These are phyloP conservation scores for Babyrousa celebensis DNA, from an alignment of 2,797 vertebrate genomes.

Conservation along the genomic window DNA sequence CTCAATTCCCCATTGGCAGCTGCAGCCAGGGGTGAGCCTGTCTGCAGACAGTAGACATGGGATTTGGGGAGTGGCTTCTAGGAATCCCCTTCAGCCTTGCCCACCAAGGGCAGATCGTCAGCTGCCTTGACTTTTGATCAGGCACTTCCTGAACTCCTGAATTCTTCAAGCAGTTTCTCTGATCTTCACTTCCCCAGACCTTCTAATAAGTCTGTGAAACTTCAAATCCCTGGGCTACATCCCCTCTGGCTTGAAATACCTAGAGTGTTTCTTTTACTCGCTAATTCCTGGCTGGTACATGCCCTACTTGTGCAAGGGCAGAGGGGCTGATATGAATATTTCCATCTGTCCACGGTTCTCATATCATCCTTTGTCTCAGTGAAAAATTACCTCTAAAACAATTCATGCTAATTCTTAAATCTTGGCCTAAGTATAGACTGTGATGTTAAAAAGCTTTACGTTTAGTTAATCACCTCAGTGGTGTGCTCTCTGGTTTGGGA, in stretches of 20 bases:
- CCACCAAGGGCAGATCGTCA: background rate
- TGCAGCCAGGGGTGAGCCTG: background rate
- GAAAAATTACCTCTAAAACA: background rate
- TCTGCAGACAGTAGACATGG: background rate
- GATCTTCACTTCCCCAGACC: background rate
- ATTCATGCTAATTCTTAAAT: background rate
- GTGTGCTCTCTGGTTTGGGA: background rate
- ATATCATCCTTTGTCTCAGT: conserved; percentile 9
- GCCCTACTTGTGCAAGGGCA: too few species aligned
- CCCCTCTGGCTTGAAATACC: background rate
- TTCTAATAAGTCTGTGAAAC: background rate
- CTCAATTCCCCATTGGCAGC: background rate
- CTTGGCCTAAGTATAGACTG: background rate
- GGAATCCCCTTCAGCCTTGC: background rate
- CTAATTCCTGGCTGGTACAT: background rate
- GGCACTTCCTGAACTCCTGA: background rate
- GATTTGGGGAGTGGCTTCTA: background rate
- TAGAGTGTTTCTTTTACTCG: background rate
- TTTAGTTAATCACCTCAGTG: background rate
- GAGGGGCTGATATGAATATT: background rate
- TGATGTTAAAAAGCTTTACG: background rate
- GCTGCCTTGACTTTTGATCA: background rate
- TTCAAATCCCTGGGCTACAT: background rate
- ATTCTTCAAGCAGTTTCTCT: background rate
- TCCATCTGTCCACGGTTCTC: background rate